These are phyloP conservation scores for Oscheius sp. DNA, from an alignment of 1,140 invertebrate species.

Conservation along the genomic window DNA sequence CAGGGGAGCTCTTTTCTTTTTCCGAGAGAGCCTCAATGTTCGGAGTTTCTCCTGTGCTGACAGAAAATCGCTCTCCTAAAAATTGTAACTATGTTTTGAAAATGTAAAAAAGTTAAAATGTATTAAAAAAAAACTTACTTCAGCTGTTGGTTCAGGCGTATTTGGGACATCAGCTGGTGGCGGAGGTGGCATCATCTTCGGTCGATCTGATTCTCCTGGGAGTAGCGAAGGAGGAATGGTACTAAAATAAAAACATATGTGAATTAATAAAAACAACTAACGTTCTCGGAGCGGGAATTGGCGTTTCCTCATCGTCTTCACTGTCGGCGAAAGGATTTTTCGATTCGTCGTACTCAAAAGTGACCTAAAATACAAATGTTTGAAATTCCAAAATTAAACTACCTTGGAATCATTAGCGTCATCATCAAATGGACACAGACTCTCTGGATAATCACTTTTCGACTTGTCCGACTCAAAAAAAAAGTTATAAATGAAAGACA, in stretches of 20 bases:
- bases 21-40: not conserved
- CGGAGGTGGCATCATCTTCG: constrained; percentile 2
- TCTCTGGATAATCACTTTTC: not conserved
- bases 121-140: too few species aligned
- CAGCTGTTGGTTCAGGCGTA: not conserved
- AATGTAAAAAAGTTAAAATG: not conserved
- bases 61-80: not conserved
- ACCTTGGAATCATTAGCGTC: not conserved
- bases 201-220: constrained; percentile 8
- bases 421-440: constrained; percentile 2
- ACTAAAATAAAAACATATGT: not conserved
- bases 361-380: not conserved
- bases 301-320: constrained; percentile 3
- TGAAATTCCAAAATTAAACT: not conserved
- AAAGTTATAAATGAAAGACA: not conserved
- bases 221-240: not conserved
- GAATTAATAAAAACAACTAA: not conserved
- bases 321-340: constrained; percentile 23
- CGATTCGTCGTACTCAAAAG: not conserved
- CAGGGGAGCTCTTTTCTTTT: constrained; percentile 1
- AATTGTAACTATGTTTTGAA: not conserved
- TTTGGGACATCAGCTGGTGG: not conserved
- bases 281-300: constrained; percentile 8
- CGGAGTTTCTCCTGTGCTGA: not conserved
- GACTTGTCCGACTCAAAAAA: not conserved